A percentile compares a stretch with the other conserved stretches of the same genome.
Evolutionary conservation across 2,113 vertebrate species (phyloP).

Genomic region (Pteronura brasiliensis): DNA sequence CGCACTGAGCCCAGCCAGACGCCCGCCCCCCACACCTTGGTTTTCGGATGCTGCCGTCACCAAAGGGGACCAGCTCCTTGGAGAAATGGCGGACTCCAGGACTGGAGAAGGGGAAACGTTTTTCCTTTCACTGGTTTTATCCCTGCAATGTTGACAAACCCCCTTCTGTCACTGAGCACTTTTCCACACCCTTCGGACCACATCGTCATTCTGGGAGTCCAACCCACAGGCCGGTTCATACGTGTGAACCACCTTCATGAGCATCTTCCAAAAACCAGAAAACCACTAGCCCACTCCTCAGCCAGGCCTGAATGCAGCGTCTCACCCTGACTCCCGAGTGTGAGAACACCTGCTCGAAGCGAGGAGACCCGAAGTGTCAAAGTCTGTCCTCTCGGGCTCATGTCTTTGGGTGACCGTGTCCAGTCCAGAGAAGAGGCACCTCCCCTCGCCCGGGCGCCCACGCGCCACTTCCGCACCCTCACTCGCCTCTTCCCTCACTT

Average conservation of each 20-base stretch:
- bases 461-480: rapidly evolving
- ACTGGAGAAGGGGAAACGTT: not conserved
- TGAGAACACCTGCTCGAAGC: not conserved
- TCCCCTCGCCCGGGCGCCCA: not conserved
- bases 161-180: not conserved
- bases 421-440: not conserved
- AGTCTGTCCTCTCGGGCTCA: not conserved
- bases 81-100: not conserved
- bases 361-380: not conserved
- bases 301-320: not conserved
- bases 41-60: not conserved
- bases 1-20: not conserved
- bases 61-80: not conserved
- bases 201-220: not conserved
- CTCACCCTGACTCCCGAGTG: not conserved
- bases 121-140: not conserved
- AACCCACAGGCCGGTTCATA: not conserved
- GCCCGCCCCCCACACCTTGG: not conserved
- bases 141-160: not conserved
- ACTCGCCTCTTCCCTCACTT: not conserved
- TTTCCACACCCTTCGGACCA: not conserved
- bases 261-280: not conserved
- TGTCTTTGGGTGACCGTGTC: not conserved
- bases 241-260: not conserved
- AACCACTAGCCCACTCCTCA: too few species aligned